Evolutionary conservation across 1,140 invertebrate genomes (phyloP).

Genomic region (Dolichoris vasculosae): DNA sequence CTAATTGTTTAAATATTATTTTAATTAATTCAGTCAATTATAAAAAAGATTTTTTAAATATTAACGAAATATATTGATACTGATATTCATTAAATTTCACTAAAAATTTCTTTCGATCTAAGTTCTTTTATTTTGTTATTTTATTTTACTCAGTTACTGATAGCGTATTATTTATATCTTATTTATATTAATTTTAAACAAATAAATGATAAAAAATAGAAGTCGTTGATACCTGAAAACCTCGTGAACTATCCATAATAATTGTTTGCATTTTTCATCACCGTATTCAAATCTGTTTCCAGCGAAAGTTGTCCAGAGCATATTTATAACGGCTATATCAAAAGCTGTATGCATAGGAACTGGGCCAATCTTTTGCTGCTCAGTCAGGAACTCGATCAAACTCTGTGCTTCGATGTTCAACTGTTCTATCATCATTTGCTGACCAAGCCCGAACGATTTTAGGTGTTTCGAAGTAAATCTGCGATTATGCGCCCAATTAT

Average conservation of each 20-base stretch:
- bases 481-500: slow-evolving; percentile 77
- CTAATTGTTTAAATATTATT: too few species aligned
- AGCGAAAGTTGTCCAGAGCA: slow-evolving; percentile 83
- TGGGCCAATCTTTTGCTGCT: slow-evolving; percentile 58
- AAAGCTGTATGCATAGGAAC: slow-evolving; percentile 76
- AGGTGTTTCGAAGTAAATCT: slow-evolving; percentile 78
- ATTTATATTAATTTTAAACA: neutral
- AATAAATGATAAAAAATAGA: neutral
- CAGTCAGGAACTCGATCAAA: slow-evolving; percentile 70
- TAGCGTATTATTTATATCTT: too few species aligned
- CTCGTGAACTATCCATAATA: slow-evolving; percentile 76
- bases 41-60: too few species aligned
- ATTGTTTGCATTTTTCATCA: slow-evolving; percentile 73
- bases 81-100: too few species aligned
- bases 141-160: too few species aligned
- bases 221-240: slow-evolving; percentile 77
- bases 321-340: slow-evolving; percentile 80
- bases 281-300: slow-evolving; percentile 78
- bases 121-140: too few species aligned
- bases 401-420: slow-evolving; percentile 77
- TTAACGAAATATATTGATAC: too few species aligned
- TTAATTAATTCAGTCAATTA: too few species aligned
- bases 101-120: too few species aligned
- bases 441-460: slow-evolving; percentile 78
- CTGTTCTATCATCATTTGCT: slow-evolving; percentile 76